phyloP scores from a whole-genome alignment of 2,888 invertebrate genomes.

The Unio delphinus region DNA sequence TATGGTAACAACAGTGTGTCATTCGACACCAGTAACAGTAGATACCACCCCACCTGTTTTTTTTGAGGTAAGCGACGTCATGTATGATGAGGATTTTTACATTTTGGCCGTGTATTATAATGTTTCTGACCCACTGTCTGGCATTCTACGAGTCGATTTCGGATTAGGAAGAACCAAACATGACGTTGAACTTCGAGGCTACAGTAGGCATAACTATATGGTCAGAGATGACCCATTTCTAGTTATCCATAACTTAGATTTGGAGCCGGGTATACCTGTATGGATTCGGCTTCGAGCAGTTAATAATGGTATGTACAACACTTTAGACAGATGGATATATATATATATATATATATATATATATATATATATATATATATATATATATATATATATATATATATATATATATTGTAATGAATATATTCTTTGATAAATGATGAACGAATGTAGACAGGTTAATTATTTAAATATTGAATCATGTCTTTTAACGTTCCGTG shows the following conservation, averaged over 20 bases:
- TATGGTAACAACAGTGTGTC: slow-evolving; percentile 54
- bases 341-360: no score
- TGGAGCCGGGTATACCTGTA: slow-evolving; percentile 49
- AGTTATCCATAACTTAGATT: slow-evolving; percentile 44
- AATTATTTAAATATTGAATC: no score
- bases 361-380: no score
- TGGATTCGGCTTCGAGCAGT: slow-evolving; percentile 53
- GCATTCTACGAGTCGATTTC: slow-evolving; percentile 46
- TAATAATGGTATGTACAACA: slow-evolving; percentile 40
- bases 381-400: no score
- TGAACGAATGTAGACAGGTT: no score
- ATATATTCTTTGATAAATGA: no score
- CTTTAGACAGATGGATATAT: no score
- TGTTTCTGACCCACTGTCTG: slow-evolving; percentile 37
- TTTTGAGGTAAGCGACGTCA: slow-evolving; percentile 37
- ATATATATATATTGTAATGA: no score
- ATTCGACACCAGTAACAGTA: slow-evolving; percentile 46
- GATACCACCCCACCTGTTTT: slow-evolving; percentile 52
- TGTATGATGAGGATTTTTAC: slow-evolving; percentile 55
- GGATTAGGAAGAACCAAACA: slow-evolving; percentile 52
- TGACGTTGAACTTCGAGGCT: slow-evolving; percentile 41
- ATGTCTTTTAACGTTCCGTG: no score
- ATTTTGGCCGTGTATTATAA: slow-evolving; percentile 48
- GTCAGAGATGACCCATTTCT: slow-evolving; percentile 39
- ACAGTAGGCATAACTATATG: slow-evolving; percentile 37